Evolutionary conservation across 1,140 invertebrate genomes (phyloP).

Genomic region (Megalopta genalis): DNA sequence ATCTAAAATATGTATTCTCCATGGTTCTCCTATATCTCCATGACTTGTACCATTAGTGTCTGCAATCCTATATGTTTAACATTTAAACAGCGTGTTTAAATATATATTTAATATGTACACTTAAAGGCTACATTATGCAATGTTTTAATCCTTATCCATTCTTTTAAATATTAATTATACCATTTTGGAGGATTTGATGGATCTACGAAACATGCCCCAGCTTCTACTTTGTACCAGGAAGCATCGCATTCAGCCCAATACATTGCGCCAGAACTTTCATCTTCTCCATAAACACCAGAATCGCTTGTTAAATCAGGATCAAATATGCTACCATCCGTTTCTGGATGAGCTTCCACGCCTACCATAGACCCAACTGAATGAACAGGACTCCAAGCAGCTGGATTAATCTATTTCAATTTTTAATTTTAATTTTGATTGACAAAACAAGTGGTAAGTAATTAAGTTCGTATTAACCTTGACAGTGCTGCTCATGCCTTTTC

Average conservation of each 20-base stretch:
- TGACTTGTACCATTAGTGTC: slow-evolving; percentile 82
- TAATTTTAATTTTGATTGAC: not conserved
- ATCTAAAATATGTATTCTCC: slow-evolving; percentile 87
- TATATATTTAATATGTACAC: too few relatives aligned
- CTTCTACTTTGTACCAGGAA: slow-evolving; percentile 88
- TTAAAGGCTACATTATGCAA: not conserved
- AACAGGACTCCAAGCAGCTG: slow-evolving; percentile 90
- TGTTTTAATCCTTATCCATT: not conserved
- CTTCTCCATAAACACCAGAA: slow-evolving; percentile 88
- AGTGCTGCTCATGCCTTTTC: slow-evolving; percentile 77
- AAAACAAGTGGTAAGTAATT: slow-evolving; percentile 13
- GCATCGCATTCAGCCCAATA: slow-evolving; percentile 89
- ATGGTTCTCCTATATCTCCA: slow-evolving; percentile 85
- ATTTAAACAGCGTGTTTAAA: not conserved
- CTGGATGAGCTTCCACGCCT: slow-evolving; percentile 89
- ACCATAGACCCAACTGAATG: slow-evolving; percentile 89
- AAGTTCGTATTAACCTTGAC: slow-evolving; percentile 68
- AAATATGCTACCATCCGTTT: slow-evolving; percentile 89
- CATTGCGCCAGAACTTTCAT: slow-evolving; percentile 83
- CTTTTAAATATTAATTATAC: slow-evolving; percentile 75
- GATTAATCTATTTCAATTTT: slow-evolving; percentile 79
- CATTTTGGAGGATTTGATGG: slow-evolving; percentile 87
- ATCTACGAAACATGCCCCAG: slow-evolving; percentile 88
- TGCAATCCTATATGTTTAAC: slow-evolving; percentile 77
- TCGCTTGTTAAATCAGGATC: slow-evolving; percentile 85